Evolutionary conservation across 2,888 invertebrate genomes (phyloP), one percentile per base, ranked within the genome.

Genomic region (Acrobasis repandana): DNA sequence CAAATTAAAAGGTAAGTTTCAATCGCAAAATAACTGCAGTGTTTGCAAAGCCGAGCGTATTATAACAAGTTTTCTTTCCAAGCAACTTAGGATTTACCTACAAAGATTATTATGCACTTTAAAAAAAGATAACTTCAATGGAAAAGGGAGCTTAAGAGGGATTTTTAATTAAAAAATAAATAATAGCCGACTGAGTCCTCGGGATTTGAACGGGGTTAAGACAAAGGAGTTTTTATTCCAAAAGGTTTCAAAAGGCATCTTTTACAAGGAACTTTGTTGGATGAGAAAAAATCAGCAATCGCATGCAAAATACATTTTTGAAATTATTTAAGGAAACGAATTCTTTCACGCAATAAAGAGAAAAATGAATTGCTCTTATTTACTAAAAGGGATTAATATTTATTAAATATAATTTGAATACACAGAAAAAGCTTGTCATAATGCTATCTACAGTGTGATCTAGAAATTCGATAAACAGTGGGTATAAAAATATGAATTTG

Each of bases 241-340:
- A 65, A 63, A 60, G 65, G 18, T 67, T 46, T 43, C 51, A 46
- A 72, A 82, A 83, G 83, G 83, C 83, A 83, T 82, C 65, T 65
- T 69, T 76, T 76, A 65, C 71, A 82, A 81, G 76, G 75, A 80
- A 82, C 76, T 78, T 74, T 69, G 69, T 77, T 67, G 66, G 78
- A 77, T 75, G 72, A 73, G 68, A 69, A 68, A 46, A 36, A 52
- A 34, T 34, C 33, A 36, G 28, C 28, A 28, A 28, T 28, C 28
- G 0, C 52, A 36, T 34, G 9, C 16, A 34, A 33, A 33, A 28
- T 28, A 28, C 28, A 28, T 6, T 28, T 28, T 6, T 6, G 4
- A 28, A 28, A 28, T 28, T 28, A 8, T 28, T 28, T 28, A 28
- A 28, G 0, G 6, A 28, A 28, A 28, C 28, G 4, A 28, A 28